Base-by-base conservation (phyloP, 35 echinoderm and acorn worm genomes). In the Stichopus chloronotus region DNA sequence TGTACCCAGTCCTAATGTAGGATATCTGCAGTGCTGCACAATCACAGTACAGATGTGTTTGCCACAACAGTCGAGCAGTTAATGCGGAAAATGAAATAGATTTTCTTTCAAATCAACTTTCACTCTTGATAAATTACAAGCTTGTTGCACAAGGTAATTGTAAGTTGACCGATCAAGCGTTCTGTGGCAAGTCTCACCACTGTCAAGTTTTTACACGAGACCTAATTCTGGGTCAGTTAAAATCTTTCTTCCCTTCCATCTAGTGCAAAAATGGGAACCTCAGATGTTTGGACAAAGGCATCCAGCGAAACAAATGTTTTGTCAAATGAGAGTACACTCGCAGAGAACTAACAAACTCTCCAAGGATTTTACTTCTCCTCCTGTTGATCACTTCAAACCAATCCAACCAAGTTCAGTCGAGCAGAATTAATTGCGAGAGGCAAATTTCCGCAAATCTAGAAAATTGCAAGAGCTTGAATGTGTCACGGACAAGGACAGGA, bases 141-240 rank as follows among this genome's bases (percentile, higher is more conserved):
- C 54, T 58, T 85, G 82, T 85, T 85, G 82, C 82, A 85, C 82
- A 25, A 58, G 82, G 19, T 85, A 85, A 85, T 85, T 85, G 5
- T 58, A 57, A 85, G 52, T 85, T 85, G 69, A 24, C 69, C 22
- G 69, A 72, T 24, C 30, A 43, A 43, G 30, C 30, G 30, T 14
- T 43, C 22, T 74, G 13, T 4, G 7, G 0, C 9, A 7, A 4
- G 61, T 74, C 17, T 74, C 3, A 43, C 30, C 30, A 43, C 22
- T 74, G 17, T 74, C 69, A 74, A 43, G 30, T 43, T n/a, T 74
- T 10, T 74, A 74, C 69, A 74, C 1, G 7, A 20, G 69, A 74
- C 69, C 69, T 24, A 74, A 20, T 74, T 74, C 69, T 74, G 19
- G 69, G 69, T 7, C 17, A n/a, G 69, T 16, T 74, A 74, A 74